Evolutionary conservation across 2,797 vertebrate genomes (phyloP).

Genomic region (Coccyzus lansbergi): DNA sequence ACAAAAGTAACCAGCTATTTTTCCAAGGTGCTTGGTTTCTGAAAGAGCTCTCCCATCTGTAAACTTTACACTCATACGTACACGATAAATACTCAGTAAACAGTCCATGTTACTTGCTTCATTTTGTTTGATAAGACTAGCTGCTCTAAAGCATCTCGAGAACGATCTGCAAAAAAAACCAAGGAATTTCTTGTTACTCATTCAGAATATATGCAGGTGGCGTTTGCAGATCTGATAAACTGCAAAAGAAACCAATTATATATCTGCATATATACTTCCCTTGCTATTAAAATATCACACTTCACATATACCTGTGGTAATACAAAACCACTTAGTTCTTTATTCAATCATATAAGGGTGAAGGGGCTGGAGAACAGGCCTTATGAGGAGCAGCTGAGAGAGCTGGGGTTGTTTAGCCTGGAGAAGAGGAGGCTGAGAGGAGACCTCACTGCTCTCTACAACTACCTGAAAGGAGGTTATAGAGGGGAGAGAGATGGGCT

Average conservation of each 20-base stretch:
- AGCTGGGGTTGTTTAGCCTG: no score
- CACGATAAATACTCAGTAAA: constrained; percentile 74
- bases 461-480: no score
- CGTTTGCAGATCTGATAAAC: background rate
- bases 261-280: background rate
- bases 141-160: constrained; percentile 81
- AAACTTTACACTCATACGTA: background rate
- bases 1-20: background rate
- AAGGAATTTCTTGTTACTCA: background rate
- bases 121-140: constrained; percentile 81
- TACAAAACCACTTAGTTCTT: background rate
- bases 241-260: background rate
- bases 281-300: background rate
- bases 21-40: background rate
- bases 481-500: no score
- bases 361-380: no score
- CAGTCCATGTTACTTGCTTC: constrained; percentile 86
- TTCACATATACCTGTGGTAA: background rate
- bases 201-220: background rate
- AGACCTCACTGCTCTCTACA: no score
- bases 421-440: no score
- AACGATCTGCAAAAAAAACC: constrained; percentile 78
- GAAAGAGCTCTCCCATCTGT: background rate
- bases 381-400: no score
- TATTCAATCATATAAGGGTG: background rate